Percentiles rank a stretch among this genome's conserved stretches.
Evolutionary conservation across 2,797 vertebrate species (phyloP).

Genomic region (Clarias fuscus): DNA sequence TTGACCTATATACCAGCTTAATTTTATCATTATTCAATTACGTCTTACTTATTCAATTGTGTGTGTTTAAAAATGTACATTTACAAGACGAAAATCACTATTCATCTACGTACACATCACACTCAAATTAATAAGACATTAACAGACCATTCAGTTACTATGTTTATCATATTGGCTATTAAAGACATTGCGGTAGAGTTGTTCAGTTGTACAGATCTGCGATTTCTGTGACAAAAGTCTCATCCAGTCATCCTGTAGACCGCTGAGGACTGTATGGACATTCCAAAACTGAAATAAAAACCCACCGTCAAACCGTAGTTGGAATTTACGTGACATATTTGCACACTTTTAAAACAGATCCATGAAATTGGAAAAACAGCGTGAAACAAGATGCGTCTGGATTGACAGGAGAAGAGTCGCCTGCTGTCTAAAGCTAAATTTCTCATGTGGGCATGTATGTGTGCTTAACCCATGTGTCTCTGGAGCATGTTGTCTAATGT

Average conservation of each 20-base stretch:
- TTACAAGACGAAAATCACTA: neutral
- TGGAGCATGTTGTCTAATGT: conserved; percentile 21
- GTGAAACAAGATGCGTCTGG: neutral
- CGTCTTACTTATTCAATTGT: too few species aligned
- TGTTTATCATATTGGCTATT: neutral
- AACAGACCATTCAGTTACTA: too few species aligned
- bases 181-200: neutral
- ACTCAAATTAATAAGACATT: neutral
- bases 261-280: neutral
- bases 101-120: neutral
- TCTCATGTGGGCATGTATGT: conserved; percentile 41
- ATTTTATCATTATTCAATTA: neutral
- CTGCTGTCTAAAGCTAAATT: conserved; percentile 25
- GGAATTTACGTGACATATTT: conserved; percentile 12
- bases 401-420: conserved; percentile 29
- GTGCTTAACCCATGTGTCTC: conserved; percentile 33
- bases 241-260: neutral
- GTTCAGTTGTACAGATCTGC: neutral
- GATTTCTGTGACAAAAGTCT: neutral
- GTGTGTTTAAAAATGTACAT: neutral
- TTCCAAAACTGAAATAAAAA: conserved; percentile 8
- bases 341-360: conserved; percentile 33
- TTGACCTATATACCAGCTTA: neutral
- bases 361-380: conserved; percentile 23
- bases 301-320: conserved; percentile 13